Base-by-base conservation (phyloP, 2,797 vertebrate species). In the Clarias pachynema region DNA sequence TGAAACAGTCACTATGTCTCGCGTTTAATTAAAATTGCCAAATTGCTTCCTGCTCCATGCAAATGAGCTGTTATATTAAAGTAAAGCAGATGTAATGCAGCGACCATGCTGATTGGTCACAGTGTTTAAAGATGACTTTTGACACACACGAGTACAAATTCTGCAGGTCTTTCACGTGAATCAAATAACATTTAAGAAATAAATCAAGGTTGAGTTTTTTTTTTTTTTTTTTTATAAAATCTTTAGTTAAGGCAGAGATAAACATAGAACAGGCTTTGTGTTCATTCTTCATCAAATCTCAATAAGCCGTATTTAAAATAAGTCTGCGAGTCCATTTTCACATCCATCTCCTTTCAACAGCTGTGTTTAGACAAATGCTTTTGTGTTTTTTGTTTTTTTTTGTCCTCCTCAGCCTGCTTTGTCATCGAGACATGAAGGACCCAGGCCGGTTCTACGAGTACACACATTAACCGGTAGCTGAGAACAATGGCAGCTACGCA, bases 301-400 rank as follows among this genome's bases (percentile, higher is more conserved):
- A 49, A 12, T 49, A 4, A 4, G 22, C n/a, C n/a, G 53, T 34
- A 18, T 37, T 22, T 40, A 18, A 9, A 53, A 22, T 77, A 31
- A 34, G 6, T 56, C 3, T 8, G 15, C 62, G 15, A 40, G 59
- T 79, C 59, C 77, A 40, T 79, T 79, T 83, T 80, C 12, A 12
- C 44, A 44, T 62, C 29, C 75, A 29, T 86, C 63, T 49, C 26
- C 24, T 68, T 72, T 53, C 44, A 29, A 53, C 74, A 70, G 82
- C 74, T 72, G 65, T 79, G 66, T 34, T 78, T 59, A 59, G 85
- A 68, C 81, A 79, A 63, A 83, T 79, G 85, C 75, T 44, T 86
- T 86, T 53, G 44, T 56, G 78, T 40, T n/a, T 49, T 62, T 79
- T 49, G n/a, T 53, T 44, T 29, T 66, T 85, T 73, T 62, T 53